A percentile compares a stretch with the other conserved stretches of the same genome.
phyloP scores from a whole-genome alignment of 2,888 invertebrate genomes.

The Drosophila infuscata region DNA sequence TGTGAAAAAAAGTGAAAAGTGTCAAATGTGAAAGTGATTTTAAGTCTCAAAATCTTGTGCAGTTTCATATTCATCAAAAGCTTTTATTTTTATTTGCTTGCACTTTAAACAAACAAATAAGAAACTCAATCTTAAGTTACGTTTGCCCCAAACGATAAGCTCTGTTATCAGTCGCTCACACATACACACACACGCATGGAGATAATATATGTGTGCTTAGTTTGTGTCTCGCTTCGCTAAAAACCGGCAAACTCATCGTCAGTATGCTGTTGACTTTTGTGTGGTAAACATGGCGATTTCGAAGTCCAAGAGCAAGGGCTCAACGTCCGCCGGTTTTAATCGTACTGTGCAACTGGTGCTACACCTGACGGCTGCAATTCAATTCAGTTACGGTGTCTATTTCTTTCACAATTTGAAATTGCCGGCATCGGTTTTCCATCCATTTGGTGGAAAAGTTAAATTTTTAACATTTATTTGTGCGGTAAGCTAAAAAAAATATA shows the following conservation, averaged over 20 bases:
- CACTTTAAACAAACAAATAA: constrained; percentile 21
- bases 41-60: not conserved
- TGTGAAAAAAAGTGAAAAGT: not conserved
- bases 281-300: constrained; percentile 62
- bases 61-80: not conserved
- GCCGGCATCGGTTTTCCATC: constrained; percentile 83
- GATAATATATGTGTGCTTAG: constrained; percentile 21
- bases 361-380: constrained; percentile 88
- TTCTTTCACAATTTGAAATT: constrained; percentile 88
- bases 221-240: constrained; percentile 8
- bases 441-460: constrained; percentile 92
- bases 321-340: constrained; percentile 73
- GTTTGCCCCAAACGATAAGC: constrained; percentile 50
- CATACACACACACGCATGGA: constrained; percentile 5
- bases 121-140: constrained; percentile 24
- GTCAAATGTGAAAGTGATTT: constrained; percentile 39
- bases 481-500: constrained; percentile 86
- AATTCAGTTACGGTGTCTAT: constrained; percentile 89
- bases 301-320: constrained; percentile 64
- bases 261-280: constrained; percentile 56
- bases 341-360: constrained; percentile 74
- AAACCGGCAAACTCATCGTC: constrained; percentile 69
- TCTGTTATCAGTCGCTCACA: constrained; percentile 39
- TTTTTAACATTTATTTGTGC: constrained; percentile 93
- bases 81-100: not conserved